Conservation (phyloP, 2,113 vertebrate genomes). For the Syrrhaptes paradoxus region DNA sequence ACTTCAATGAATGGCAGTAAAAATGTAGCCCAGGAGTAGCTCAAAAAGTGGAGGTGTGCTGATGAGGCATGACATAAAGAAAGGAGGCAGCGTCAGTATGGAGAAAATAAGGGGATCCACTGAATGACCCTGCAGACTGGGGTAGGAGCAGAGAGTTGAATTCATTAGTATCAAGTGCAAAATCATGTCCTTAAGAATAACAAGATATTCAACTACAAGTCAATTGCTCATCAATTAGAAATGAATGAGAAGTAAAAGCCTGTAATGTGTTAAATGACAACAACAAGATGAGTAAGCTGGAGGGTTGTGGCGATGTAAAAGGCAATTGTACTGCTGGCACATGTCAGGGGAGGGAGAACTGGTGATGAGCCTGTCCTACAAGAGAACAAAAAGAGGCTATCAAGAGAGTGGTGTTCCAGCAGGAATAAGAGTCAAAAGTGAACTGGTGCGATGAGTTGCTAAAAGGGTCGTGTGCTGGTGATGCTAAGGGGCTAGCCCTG, state of each 20-base stretch:
- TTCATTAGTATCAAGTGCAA: not conserved
- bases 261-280: not conserved
- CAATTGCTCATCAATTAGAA: constrained; percentile 33
- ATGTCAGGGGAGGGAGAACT: not conserved
- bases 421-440: not conserved
- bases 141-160: not conserved
- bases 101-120: not conserved
- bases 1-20: not conserved
- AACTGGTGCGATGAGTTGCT: not conserved
- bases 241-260: not conserved
- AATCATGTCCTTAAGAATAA: not conserved
- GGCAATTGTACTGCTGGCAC: not conserved
- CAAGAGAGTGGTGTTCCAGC: not conserved
- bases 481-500: not conserved
- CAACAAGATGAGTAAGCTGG: not conserved
- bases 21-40: not conserved
- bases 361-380: not conserved
- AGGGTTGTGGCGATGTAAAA: not conserved
- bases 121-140: not conserved
- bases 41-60: not conserved
- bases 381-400: not conserved
- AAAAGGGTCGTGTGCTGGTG: not conserved
- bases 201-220: not conserved
- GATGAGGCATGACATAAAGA: not conserved
- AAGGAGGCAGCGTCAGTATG: not conserved